Evolutionary conservation across 2,797 vertebrate genomes (phyloP).

Genomic region (Takifugu rubripes): DNA sequence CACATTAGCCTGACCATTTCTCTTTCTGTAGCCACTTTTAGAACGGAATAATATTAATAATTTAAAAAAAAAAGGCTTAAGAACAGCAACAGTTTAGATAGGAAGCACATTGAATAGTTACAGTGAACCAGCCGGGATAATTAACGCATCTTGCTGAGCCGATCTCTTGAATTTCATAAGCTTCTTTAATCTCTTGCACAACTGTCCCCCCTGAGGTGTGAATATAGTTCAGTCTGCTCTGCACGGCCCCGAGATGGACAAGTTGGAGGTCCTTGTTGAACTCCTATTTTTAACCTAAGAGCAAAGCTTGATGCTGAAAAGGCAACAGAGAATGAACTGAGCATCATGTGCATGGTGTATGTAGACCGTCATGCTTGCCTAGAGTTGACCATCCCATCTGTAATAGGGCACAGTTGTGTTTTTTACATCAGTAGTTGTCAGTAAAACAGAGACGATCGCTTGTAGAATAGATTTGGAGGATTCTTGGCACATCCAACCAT

Average conservation of each 20-base stretch:
- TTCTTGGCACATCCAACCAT: conserved; percentile 13
- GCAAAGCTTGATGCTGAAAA: background rate
- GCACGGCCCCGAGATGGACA: conserved; percentile 22
- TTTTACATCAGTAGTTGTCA: conserved; percentile 30
- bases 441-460: conserved; percentile 36
- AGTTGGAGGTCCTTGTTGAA: conserved; percentile 2
- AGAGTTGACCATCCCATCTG: conserved; percentile 44
- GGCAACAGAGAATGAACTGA: conserved; percentile 14
- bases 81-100: conserved; percentile 10
- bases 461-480: conserved; percentile 27
- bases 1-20: conserved; percentile 28
- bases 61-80: background rate
- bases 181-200: conserved; percentile 18
- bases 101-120: conserved; percentile 31
- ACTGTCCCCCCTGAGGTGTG: conserved; percentile 2
- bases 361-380: conserved; percentile 70
- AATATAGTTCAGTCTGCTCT: conserved; percentile 20
- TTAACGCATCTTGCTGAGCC: conserved; percentile 30
- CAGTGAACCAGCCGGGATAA: conserved; percentile 27
- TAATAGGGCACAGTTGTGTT: conserved; percentile 20
- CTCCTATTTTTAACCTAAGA: background rate
- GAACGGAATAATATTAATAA: conserved; percentile 2
- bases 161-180: conserved; percentile 1
- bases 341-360: conserved; percentile 69
- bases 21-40: conserved; percentile 19